Base-by-base conservation (phyloP, 92 coral and sea anemone genomes). In the Heliopora coerulea region DNA sequence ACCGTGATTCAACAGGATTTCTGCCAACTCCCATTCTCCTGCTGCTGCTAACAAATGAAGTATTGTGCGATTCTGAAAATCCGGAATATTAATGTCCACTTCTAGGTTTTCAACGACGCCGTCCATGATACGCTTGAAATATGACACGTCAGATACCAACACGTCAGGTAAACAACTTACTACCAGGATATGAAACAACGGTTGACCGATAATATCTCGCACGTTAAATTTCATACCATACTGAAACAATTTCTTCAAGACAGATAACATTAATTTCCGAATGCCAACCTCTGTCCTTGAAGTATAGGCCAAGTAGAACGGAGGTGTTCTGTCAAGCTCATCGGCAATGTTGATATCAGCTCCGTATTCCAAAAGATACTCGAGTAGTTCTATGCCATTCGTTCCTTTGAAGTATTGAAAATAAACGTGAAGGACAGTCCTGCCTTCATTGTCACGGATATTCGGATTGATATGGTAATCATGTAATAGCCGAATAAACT, bases 41-140 rank as follows among this genome's bases (percentile, higher is more conserved):
- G 79, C 86, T 6, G 83, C 62, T 24, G 90, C 81, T 9, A 87
- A 90, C 33, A 82, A 83, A 56, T 89, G 96, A 0, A 89, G 84
- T 0, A 86, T 90, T 31, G 96, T 89, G 39, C 86, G 78, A 0
- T 81, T 66, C 0, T 82, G 88, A 24, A 58, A 56, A 70, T 89
- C 87, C 35, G 48, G 31, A 33, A 81, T 19, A 59, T 89, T 89
- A n/a, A 89, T 49, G 13, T 78, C 75, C 10, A 54, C 56, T 10
- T 37, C 25, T 4, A 11, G 49, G 19, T 1, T 28, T 59, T 15
- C 15, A 46, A n/a, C 59, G 6, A 40, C 25, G 31, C 57, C 0
- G 8, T 20, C 33, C 32, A 78, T 28, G 13, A 56, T 37, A 7
- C 26, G n/a, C 52, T 56, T 31, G 50, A 34, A 63, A 14, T 3